Base-by-base conservation (phyloP, 2,113 vertebrate genomes). In the Nothocercus julius region DNA sequence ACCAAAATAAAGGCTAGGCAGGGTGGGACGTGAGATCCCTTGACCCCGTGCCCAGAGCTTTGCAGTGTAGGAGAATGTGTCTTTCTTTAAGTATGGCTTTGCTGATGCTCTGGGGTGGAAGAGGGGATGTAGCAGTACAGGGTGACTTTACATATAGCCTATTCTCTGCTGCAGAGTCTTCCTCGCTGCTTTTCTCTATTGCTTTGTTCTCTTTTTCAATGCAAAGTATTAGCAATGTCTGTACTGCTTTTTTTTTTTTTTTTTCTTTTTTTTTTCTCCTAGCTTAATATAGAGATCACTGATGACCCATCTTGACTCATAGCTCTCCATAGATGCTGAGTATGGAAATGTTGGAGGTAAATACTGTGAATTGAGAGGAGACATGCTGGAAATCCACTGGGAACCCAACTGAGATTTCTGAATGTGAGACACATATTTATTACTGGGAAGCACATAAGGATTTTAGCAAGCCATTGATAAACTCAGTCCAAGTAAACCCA, bases 41-140 rank as follows among this genome's bases (percentile, higher is more conserved):
- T 58, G 54, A 58, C 28, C 27, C 25, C 9, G 5, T 5, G 28
- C 54, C 54, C 54, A 58, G 54, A 18, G 28, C 54, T 80, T 70
- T 45, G 47, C 16, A n/a, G 13, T 0, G 8, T 5, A 10, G 32
- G 27, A 19, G 19, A 18, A 56, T 0, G 1, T 56, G 36, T 32
- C 9, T 54, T 13, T 27, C 61, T 53, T 30, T 3, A 1, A 67
- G 67, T 34, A 8, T 1, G 5, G 66, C 38, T 63, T 45, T 73
- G 44, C 34, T 18, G 0, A 0, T n/a, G 42, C 34, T 44, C 76
- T 30, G 51, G 44, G 27, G 18, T 56, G 58, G 47, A 45, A 75
- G 54, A 34, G n/a, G 68, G 7, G 32, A 11, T 19, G 17, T 14
- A 49, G 15, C 9, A 36, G 24, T 6, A 24, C 0, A 56, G 62